Percentiles rank a stretch among this genome's conserved stretches.
Conservation (phyloP, 35 echinoderm and acorn worm genomes). For the Ptychodera flava region DNA sequence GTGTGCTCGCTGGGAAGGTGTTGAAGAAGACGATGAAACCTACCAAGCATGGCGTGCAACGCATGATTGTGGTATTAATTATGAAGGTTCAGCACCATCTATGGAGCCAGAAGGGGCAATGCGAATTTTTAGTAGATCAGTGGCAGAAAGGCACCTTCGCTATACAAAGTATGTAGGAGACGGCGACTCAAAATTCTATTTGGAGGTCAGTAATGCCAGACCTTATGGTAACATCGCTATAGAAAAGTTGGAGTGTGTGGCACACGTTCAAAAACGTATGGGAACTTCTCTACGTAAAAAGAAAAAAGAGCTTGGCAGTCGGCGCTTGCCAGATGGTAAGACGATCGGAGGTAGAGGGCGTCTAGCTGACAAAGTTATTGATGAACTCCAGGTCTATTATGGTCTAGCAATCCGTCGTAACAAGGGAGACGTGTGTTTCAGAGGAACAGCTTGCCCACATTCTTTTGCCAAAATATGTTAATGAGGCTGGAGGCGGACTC, state of each 20-base stretch:
- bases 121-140: not conserved
- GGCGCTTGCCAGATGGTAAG: constrained; percentile 12
- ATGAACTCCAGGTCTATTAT: constrained; percentile 35
- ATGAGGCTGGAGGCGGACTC: too few species aligned
- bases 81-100: constrained; percentile 32
- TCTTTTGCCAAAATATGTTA: too few species aligned
- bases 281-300: constrained; percentile 31
- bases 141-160: not conserved
- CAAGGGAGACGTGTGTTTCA: constrained; percentile 15
- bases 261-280: constrained; percentile 29
- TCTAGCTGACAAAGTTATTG: constrained; percentile 21
- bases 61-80: constrained; percentile 6
- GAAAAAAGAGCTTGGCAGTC: constrained; percentile 4
- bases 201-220: too few species aligned
- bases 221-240: not conserved
- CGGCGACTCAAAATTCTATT: not conserved
- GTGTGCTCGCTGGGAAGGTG: not conserved
- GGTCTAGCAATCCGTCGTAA: constrained; percentile 42
- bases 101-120: constrained; percentile 12
- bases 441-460: too few species aligned
- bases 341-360: constrained; percentile 15
- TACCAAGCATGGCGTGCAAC: not conserved
- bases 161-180: not conserved
- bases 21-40: not conserved
- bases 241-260: constrained; percentile 14